Evolutionary conservation across 2,113 vertebrate species (phyloP).

Genomic region (Taxidea taxus): DNA sequence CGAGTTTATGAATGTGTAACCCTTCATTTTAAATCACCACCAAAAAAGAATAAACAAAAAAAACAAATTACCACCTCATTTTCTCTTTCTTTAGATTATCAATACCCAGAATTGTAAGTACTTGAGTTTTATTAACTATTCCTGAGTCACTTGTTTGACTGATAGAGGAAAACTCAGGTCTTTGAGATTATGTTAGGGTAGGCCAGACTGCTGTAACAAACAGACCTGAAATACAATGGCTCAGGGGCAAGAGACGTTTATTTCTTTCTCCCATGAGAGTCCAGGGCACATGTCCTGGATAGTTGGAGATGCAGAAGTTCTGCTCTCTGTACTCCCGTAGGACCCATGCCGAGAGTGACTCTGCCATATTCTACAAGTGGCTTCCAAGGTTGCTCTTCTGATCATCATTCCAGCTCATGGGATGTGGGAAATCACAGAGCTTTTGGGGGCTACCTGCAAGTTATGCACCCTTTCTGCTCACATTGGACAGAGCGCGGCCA

Average conservation of each 20-base stretch:
- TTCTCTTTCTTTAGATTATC: not conserved
- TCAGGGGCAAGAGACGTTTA: accelerated
- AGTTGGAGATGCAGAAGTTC: too few species aligned
- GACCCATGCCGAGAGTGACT: not conserved
- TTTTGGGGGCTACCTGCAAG: not conserved
- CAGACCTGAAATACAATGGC: not conserved
- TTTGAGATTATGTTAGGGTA: not conserved
- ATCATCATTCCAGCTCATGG: not conserved
- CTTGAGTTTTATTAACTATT: not conserved
- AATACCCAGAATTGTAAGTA: not conserved
- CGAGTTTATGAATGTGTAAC: not conserved
- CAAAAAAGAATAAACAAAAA: not conserved
- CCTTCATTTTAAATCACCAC: not conserved
- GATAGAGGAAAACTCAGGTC: not conserved
- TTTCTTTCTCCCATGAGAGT: not conserved
- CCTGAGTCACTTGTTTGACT: not conserved
- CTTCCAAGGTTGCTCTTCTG: not conserved
- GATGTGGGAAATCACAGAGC: not conserved
- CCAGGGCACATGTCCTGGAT: not conserved
- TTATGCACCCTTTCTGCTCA: not conserved
- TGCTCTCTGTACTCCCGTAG: not conserved
- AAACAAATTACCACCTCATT: not conserved
- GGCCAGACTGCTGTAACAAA: not conserved
- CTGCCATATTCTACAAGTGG: not conserved
- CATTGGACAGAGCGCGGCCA: not conserved